These are phyloP conservation scores for Microctenopoma lineatum DNA, from an alignment of 2,797 vertebrate genomes.

Conservation along the genomic window DNA sequence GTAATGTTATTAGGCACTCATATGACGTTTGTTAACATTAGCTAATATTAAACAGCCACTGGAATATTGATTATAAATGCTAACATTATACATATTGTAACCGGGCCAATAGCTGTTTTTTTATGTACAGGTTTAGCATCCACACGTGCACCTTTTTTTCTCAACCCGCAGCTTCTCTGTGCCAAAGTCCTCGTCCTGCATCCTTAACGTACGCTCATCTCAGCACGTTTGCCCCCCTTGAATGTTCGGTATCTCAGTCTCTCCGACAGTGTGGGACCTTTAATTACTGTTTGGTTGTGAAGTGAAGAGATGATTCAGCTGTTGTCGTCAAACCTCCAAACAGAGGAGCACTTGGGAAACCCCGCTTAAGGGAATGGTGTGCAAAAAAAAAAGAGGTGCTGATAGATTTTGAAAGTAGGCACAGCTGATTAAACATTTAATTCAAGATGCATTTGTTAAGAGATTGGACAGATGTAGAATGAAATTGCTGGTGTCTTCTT, in stretches of 20 bases:
- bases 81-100: too few relatives aligned
- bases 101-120: not conserved
- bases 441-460: conserved; percentile 23
- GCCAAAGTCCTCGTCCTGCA: not conserved
- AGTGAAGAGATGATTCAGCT: conserved; percentile 48
- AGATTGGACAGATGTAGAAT: conserved; percentile 23
- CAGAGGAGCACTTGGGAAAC: not conserved
- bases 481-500: too few relatives aligned
- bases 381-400: conserved; percentile 4
- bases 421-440: conserved; percentile 33
- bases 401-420: conserved; percentile 29
- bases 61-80: too few relatives aligned
- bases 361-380: conserved; percentile 18
- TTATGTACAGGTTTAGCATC: not conserved
- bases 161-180: not conserved
- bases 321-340: conserved; percentile 23
- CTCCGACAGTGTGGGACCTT: conserved; percentile 15
- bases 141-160: not conserved
- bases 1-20: too few relatives aligned
- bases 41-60: too few relatives aligned
- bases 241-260: not conserved
- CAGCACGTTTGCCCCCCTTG: not conserved
- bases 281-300: conserved; percentile 34
- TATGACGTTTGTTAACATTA: too few relatives aligned
- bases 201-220: not conserved